Base-by-base conservation (phyloP, 2,797 vertebrate species). In the Rhinogobio ventralis region DNA sequence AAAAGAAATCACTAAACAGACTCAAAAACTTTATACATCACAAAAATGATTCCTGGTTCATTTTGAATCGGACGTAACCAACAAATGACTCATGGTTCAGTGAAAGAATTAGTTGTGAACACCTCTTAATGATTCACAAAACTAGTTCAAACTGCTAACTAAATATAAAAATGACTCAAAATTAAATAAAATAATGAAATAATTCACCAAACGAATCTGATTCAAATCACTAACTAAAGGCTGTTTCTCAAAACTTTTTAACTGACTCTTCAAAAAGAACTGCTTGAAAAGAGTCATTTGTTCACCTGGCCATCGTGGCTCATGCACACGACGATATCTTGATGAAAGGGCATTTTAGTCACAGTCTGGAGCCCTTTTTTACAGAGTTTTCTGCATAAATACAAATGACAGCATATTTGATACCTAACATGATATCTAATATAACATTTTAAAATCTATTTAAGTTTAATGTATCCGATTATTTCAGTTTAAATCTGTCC, bases 381-480 rank as follows among this genome's bases (percentile, higher is more conserved):
- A 17, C 66, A 2, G 20, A 68, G 33, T 2, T 68, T 79, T 79
- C 30, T 68, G 23, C 30, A 19, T 39, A 42, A 49, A 36, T 30
- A 55, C 39, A 46, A 33, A 28, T 6, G 23, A 19, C n/a, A 42
- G 15, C 5, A 0, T 78, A 62, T 28, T 25, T 62, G 15, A 46
- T 19, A 28, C 19, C 7, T 62, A 73, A 82, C 7, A 60, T 46
- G 80, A 82, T n/a, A 62, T 73, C 17, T 46, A n/a, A 73, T 28
- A 72, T 30, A 15, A 39, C 13, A 55, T 17, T 19, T 20, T 13
- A 33, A 15, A 67, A 9, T 42, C 33, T 57, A 72, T 51, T 74
- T 49, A 64, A 82, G n/a, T 28, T 11, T 33, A 64, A 36, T 75
- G 6, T 75, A 51, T 74, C 55, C 10, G 17, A 46, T 46, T 46